Base-by-base conservation (phyloP, 2,888 invertebrate genomes). In the Lagria hirta region DNA sequence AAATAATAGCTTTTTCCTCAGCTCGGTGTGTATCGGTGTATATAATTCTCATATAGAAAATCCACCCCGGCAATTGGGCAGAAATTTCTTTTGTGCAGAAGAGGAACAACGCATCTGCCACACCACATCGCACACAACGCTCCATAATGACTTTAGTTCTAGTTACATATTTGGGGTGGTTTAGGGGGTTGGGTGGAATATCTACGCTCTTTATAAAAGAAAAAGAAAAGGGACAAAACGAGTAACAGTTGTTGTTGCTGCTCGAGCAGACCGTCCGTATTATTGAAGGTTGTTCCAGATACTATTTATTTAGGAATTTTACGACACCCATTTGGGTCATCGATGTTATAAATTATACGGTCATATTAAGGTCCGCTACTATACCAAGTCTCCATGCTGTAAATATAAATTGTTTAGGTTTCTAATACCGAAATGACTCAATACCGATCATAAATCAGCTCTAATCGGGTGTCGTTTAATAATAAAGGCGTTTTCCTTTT, bases 291-390 rank as follows among this genome's bases (percentile, higher is more conserved):
- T 24, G 24, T 24, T 24, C 24, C 24, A 10, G 27, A 4, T 27
- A n/a, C n/a, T n/a, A 27, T 27, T 27, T 27, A 27, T 27, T 27
- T 27, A 27, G 27, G 27, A 27, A 27, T 27, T 27, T 13, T 27
- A 4, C 5, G 27, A 27, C 24, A 24, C 3, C 27, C 27, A 27
- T 27, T 27, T 27, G 11, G 27, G 27, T 10, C 27, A 10, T 27
- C 27, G 27, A 13, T 27, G 11, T 13, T 13, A 10, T 27, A 27
- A 27, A 27, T 27, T 27, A 27, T 7, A 27, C 27, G 27, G 12
- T 27, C 27, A 27, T 27, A 27, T 27, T 27, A 5, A 6, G 27
- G 7, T 7, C 13, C 27, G 27, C 12, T 7, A n/a, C n/a, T n/a
- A n/a, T n/a, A n/a, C n/a, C n/a, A n/a, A n/a, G n/a, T n/a, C n/a